These are phyloP conservation scores for Priocnemis perturbator DNA, from an alignment of 2,888 invertebrate species.

Conservation along the genomic window DNA sequence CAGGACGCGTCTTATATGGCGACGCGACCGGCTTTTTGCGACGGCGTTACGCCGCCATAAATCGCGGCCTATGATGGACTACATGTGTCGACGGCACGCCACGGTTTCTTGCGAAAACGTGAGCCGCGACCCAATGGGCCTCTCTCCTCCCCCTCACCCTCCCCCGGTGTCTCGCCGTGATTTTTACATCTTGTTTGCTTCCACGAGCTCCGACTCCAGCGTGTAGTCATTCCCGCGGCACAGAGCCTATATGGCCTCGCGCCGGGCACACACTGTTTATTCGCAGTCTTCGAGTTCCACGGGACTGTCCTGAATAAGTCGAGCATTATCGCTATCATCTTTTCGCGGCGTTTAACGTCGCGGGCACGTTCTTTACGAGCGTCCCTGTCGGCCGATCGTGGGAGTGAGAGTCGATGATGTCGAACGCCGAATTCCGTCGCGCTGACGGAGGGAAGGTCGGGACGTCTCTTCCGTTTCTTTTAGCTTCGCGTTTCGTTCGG, in stretches of 20 bases:
- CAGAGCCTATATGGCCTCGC: conserved; percentile 41
- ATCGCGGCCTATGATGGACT: conserved; percentile 73
- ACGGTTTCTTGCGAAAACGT: conserved; percentile 73
- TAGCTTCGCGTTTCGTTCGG: too few relatives aligned
- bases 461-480: too few relatives aligned
- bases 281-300: conserved; percentile 34
- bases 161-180: conserved; percentile 43
- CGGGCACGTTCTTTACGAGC: too few relatives aligned
- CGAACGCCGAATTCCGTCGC: not conserved
- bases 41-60: conserved; percentile 71
- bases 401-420: not conserved
- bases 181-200: conserved; percentile 70
- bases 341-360: too few relatives aligned
- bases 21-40: conserved; percentile 63
- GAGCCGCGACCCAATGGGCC: conserved; percentile 68
- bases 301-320: conserved; percentile 8
- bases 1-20: conserved; percentile 66
- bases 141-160: too few relatives aligned
- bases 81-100: conserved; percentile 74
- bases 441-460: not conserved
- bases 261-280: conserved; percentile 29
- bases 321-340: too few relatives aligned
- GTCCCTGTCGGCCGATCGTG: too few relatives aligned
- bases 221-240: conserved; percentile 8
- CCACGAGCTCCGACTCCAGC: conserved; percentile 17